Base-by-base conservation (phyloP, 2,888 invertebrate genomes). In the Cordilura impudica region DNA sequence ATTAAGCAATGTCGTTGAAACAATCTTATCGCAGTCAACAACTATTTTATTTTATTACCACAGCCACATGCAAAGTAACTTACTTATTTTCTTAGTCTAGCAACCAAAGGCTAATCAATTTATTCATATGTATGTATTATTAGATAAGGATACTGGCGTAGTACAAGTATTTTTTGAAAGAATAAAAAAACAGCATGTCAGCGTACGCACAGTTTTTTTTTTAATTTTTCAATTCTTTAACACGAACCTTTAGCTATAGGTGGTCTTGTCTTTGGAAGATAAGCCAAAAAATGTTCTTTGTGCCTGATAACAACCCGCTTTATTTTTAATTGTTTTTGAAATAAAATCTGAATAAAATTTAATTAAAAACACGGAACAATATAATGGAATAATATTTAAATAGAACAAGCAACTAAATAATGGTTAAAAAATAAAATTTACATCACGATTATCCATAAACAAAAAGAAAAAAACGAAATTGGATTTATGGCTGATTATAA, bases 1-100 rank as follows among this genome's bases (percentile, higher is more conserved):
- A 79, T 79, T 71, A 79, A 67, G 56, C 54, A 58, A 72, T 71
- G 56, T 66, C 58, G 79, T 67, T 60, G 63, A 71, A 79, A 63
- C 43, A 63, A 75, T 79, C 79, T 79, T 67, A 79, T 79, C 79
- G 47, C 14, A 18, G 2, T n/a, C n/a, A 39, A 53, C 65, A 51
- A 51, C 39, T 23, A 65, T 65, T 53, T 21, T 65, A 16, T 39
- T 23, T 35, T 51, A 21, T 63, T 61, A 23, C 66, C 66, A 53
- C 60, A 12, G n/a, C n/a, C 16, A n/a, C 29, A 12, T 12, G 8
- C 19, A 18, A 14, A 58, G 58, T 29, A 74, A 45, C 12, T 16
- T 18, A 26, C 45, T 14, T 39, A 58, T 21, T 23, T 26, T 47
- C 8, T 8, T 43, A 43, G 8, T 29, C 54, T 2, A 2, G 29